Base-by-base conservation (phyloP, 2,888 invertebrate species). In the Pantelozetes paolii region DNA sequence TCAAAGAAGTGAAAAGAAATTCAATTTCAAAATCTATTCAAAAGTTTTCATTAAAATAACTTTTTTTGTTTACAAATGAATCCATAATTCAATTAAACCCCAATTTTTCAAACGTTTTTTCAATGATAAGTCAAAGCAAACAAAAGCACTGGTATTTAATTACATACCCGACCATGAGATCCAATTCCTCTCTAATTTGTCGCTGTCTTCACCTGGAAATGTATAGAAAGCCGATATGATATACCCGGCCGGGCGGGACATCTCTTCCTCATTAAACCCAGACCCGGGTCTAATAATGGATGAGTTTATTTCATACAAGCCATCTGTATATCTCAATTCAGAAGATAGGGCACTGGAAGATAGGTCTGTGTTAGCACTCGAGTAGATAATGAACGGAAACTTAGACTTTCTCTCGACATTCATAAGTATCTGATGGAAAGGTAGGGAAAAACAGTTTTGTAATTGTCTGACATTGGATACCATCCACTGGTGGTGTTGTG, bases 171-270 rank as follows among this genome's bases (percentile, higher is more conserved):
- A 94, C 94, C 94, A 94, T 81, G 93, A 93, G 23, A 94, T 86
- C 94, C 94, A 94, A 84, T 94, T 94, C 79, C 91, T 87, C 83
- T 94, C 94, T 82, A 94, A 91, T 77, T 91, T 89, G 81, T 94
- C 92, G 71, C 92, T 89, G 82, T 94, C 94, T 81, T 94, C 94
- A 48, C 94, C 94, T 2, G 78, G 77, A 45, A 78, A 78, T 11
- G 77, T 78, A 45, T 77, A 77, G 84, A 92, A 94, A 80, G 94
- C 92, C 79, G 92, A 92, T 79, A 94, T 90, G 81, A 94, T 92
- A 82, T 91, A 94, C 70, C 93, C 94, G 32, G 94, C 26, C 93
- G 77, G 89, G 86, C 75, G 6, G 90, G 86, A 18, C 30, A 28
- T 18, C 23, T 57, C 74, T 90, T 89, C 80, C 90, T 89, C 82